Evolutionary conservation across 2,888 invertebrate genomes (phyloP).

Genomic region (Erannis defoliaria): DNA sequence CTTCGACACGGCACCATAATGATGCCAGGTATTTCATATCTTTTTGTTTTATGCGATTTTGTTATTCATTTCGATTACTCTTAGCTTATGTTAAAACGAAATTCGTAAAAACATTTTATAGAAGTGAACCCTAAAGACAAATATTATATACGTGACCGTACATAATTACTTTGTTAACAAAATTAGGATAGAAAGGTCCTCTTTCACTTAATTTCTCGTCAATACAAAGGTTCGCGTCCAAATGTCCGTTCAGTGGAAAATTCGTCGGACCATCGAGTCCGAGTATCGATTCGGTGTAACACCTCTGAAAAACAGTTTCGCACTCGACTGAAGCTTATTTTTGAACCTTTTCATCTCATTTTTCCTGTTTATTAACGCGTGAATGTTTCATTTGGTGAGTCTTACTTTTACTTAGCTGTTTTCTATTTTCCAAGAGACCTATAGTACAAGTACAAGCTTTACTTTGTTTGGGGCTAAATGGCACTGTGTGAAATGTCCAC

Average conservation of each 20-base stretch:
- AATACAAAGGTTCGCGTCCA: constrained; percentile 80
- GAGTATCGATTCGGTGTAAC: constrained; percentile 80
- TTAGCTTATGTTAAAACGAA: constrained; percentile 6
- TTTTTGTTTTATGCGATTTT: constrained; percentile 55
- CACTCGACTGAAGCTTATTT: constrained; percentile 82
- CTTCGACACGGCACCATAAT: constrained; percentile 73
- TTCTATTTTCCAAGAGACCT: neutral
- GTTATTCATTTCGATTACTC: constrained; percentile 1
- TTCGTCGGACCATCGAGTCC: constrained; percentile 83
- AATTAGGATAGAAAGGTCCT: constrained; percentile 78
- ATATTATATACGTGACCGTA: constrained; percentile 63
- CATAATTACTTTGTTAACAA: constrained; percentile 68
- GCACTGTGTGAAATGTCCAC: no score
- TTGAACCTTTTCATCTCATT: constrained; percentile 82
- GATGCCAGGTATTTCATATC: constrained; percentile 55
- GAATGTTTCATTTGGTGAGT: constrained; percentile 57
- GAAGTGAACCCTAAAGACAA: constrained; percentile 44
- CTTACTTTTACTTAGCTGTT: constrained; percentile 11
- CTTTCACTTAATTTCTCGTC: constrained; percentile 79
- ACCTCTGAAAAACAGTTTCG: constrained; percentile 84
- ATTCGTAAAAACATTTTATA: constrained; percentile 24
- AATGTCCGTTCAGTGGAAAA: constrained; percentile 84
- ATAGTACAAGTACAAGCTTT: no score
- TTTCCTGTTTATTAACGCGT: constrained; percentile 73
- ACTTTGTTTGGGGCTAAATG: no score